phyloP scores from a whole-genome alignment of 2,888 invertebrate species.

The Orchesellides sinensis region DNA sequence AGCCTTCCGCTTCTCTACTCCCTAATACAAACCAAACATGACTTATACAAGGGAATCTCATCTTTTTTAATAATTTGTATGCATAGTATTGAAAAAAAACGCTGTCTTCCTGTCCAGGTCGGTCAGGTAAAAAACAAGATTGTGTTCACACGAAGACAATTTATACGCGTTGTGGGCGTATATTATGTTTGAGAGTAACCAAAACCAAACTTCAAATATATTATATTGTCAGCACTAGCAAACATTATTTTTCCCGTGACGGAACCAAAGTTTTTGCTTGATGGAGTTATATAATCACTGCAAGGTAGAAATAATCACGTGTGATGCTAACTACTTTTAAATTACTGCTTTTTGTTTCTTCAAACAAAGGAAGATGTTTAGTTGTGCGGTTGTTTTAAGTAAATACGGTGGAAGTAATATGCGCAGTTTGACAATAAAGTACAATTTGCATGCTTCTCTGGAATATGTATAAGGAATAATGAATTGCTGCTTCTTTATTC shows the following conservation, averaged over 20 bases:
- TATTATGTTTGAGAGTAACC: slow-evolving; percentile 18
- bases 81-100: background rate
- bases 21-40: too few species aligned
- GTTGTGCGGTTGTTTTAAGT: too few species aligned
- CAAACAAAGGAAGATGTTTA: too few species aligned
- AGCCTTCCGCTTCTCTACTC: slow-evolving; percentile 18
- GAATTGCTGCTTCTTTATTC: too few species aligned
- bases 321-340: background rate
- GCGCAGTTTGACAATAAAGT: too few species aligned
- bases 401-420: too few species aligned
- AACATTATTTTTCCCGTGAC: slow-evolving; percentile 26
- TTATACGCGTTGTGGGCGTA: slow-evolving; percentile 52
- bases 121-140: slow-evolving; percentile 26
- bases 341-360: too few species aligned
- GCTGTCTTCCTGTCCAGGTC: slow-evolving; percentile 37
- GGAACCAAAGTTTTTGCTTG: background rate
- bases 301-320: background rate
- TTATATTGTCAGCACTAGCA: slow-evolving; percentile 28
- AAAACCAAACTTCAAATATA: slow-evolving; percentile 59
- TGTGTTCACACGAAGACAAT: slow-evolving; percentile 45
- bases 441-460: too few species aligned
- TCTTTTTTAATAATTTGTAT: slow-evolving; percentile 14
- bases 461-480: too few species aligned
- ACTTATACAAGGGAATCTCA: slow-evolving; percentile 10
- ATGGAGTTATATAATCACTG: background rate